phyloP scores from a whole-genome alignment of 2,888 invertebrate species.

The Rhaphigaster nebulosa region DNA sequence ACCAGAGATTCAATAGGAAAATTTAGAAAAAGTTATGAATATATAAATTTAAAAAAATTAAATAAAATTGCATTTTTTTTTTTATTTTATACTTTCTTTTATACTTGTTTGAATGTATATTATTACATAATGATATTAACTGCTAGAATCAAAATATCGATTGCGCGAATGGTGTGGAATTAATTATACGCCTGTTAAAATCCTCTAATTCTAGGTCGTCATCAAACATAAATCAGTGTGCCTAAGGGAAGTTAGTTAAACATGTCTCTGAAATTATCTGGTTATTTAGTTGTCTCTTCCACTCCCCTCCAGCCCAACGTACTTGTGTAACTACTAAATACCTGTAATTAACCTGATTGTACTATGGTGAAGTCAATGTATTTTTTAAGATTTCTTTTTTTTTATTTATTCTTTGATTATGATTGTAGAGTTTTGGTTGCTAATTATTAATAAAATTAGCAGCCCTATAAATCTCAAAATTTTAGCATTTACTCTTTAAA shows the following conservation, averaged over 20 bases:
- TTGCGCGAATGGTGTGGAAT: neutral
- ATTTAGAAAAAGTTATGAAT: too few relatives aligned
- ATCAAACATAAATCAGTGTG: neutral
- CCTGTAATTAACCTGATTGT: neutral
- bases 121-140: neutral
- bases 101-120: too few relatives aligned
- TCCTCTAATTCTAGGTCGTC: neutral
- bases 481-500: too few relatives aligned
- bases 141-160: neutral
- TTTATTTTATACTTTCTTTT: too few relatives aligned
- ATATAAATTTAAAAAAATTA: too few relatives aligned
- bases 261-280: constrained; percentile 10
- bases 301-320: too few relatives aligned
- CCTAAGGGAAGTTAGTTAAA: neutral
- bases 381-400: neutral
- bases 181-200: neutral
- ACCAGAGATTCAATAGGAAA: too few relatives aligned
- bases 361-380: neutral
- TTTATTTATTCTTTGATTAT: neutral
- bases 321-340: neutral
- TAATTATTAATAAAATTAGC: too few relatives aligned
- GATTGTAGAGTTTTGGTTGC: neutral
- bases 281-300: neutral
- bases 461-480: too few relatives aligned
- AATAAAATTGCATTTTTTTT: too few relatives aligned